Base-by-base conservation (phyloP, 2,888 invertebrate species). In the Drosophila suboccidentalis region DNA sequence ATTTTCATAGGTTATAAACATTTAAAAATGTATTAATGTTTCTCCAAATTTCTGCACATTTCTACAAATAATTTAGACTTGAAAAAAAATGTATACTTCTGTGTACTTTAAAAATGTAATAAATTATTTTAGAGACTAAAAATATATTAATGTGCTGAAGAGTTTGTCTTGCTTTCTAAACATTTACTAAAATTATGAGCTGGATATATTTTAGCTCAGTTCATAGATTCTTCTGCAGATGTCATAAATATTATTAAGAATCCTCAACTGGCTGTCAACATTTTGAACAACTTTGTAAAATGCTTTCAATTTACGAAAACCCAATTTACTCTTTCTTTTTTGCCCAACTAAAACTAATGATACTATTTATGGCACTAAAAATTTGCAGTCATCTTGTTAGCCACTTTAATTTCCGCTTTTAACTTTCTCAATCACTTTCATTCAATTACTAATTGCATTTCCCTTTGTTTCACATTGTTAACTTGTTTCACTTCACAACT, bases 391-490 rank as follows among this genome's bases (percentile, higher is more conserved):
- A 2, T 54, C 17, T 19, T 11, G 19, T 4, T 34, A 1, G 13
- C 9, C 8, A 34, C 15, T 38, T 5, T 9, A 26, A n/a, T 17
- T 41, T n/a, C 32, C 13, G n/a, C 26, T 39, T 50, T 3, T 19
- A 39, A 22, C 22, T 26, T 38, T 38, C 22, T 10, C 34, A 58
- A 39, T 46, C 53, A 54, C 39, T 71, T 49, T 49, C 4, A 54
- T 38, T 38, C 46, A 66, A 60, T 49, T 55, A 57, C 32, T 53
- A 71, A 76, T 66, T 57, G 6, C 50, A 47, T 53, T 62, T 51
- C 10, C 36, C 13, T 8, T 55, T 55, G 15, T 50, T 61, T 43
- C 29, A 46, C 29, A 55, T 29, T 39, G 32, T 57, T 62, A 47
- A 55, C 47, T 47, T 55, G 29, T 46, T 29, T 54, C 55, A 36